phyloP scores from a whole-genome alignment of 2,888 invertebrate species.

The Nomada hirtipes region DNA sequence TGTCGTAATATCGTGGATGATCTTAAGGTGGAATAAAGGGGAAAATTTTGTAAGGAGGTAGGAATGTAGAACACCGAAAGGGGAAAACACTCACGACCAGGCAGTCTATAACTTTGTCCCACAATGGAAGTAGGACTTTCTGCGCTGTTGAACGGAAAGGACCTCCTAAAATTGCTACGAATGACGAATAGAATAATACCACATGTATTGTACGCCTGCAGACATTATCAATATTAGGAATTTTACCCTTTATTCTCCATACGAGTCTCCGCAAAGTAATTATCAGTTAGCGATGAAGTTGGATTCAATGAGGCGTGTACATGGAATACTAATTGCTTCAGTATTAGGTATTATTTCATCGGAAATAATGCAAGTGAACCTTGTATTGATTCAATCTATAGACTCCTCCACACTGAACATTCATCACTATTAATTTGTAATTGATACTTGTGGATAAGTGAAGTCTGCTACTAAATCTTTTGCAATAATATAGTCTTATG shows the following conservation, averaged over 20 bases:
- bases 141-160: conserved; percentile 57
- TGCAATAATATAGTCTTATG: no score
- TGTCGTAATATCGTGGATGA: not conserved
- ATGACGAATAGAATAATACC: conserved; percentile 56
- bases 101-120: conserved; percentile 53
- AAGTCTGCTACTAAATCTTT: no score
- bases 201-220: conserved; percentile 27
- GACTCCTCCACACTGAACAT: no score
- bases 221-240: conserved; percentile 28
- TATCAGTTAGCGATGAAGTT: conserved; percentile 2
- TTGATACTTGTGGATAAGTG: not conserved
- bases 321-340: no score
- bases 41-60: conserved; percentile 47
- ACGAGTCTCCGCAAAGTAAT: not conserved
- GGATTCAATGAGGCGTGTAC: no score
- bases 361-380: no score
- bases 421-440: no score
- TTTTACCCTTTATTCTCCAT: not conserved
- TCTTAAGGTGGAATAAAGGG: conserved; percentile 15
- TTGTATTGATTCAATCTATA: no score
- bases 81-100: conserved; percentile 55
- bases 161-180: conserved; percentile 52
- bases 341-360: no score
- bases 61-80: conserved; percentile 30
- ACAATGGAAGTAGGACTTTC: conserved; percentile 60